These are phyloP conservation scores for Pachypsylla venusta DNA, from an alignment of 1,140 invertebrate species.

Conservation along the genomic window DNA sequence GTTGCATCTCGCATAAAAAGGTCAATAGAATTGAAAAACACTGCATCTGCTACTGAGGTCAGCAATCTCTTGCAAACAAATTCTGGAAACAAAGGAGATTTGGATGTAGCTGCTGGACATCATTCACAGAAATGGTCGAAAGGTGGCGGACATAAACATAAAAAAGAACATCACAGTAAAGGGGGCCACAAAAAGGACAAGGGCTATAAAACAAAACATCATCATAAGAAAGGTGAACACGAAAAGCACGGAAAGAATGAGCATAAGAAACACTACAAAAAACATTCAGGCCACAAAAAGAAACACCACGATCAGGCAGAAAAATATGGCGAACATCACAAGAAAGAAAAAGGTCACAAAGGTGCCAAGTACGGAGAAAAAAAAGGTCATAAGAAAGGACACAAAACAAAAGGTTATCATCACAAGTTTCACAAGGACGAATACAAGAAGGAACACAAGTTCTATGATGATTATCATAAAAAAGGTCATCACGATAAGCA, in stretches of 20 bases:
- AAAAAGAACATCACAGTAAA: slow-evolving; percentile 42
- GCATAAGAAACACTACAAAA: slow-evolving; percentile 50
- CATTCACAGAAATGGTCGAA: slow-evolving; percentile 28
- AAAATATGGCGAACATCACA: slow-evolving; percentile 51
- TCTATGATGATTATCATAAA: slow-evolving; percentile 65
- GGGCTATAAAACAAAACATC: slow-evolving; percentile 46
- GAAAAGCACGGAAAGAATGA: slow-evolving; percentile 54
- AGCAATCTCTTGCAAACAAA: neutral
- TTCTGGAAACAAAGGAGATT: slow-evolving; percentile 2
- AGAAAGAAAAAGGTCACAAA: slow-evolving; percentile 55
- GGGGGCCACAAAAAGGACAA: slow-evolving; percentile 50
- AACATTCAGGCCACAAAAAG: slow-evolving; percentile 57
- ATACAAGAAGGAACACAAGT: slow-evolving; percentile 67
- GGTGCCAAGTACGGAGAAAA: slow-evolving; percentile 47
- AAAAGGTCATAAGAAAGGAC: slow-evolving; percentile 51
- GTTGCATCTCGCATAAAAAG: neutral
- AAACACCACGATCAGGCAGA: slow-evolving; percentile 54
- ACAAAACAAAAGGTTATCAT: slow-evolving; percentile 54
- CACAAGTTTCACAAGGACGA: slow-evolving; percentile 67
- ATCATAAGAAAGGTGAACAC: slow-evolving; percentile 49
- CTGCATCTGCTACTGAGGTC: neutral
- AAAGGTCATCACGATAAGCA: slow-evolving; percentile 57
- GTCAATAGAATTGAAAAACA: neutral
- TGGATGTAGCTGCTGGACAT: slow-evolving; percentile 13
- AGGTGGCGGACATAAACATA: slow-evolving; percentile 46